Base-by-base conservation (phyloP, 2,888 invertebrate species). In the Cheilosia soror region DNA sequence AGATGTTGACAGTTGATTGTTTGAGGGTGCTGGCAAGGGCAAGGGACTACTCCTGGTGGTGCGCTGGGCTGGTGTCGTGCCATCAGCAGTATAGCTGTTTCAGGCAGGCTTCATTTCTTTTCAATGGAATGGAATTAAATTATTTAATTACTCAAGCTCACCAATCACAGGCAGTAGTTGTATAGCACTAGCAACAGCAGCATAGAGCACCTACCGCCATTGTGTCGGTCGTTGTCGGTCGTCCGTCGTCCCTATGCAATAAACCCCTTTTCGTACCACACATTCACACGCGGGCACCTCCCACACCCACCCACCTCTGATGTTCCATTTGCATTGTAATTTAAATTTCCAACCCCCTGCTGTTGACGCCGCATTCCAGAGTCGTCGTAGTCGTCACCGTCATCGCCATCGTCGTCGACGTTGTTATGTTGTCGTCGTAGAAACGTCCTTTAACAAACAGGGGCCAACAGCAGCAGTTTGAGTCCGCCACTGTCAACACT, bases 101-200 rank as follows among this genome's bases (percentile, higher is more conserved):
- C 85, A 47, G 68, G 81, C 85, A 85, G 85, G 85, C 85, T 85
- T 85, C 85, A 85, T 85, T 85, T 81, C 81, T 85, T 85, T 72
- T 85, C 85, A 85, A 85, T 85, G 81, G 81, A 81, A 85, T 76
- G 85, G 85, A 85, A 81, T 85, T 81, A 90, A 90, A 90, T 90
- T 88, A 88, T 90, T 90, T 90, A 90, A 90, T 90, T 90, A 90
- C 90, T 90, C 89, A 90, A 90, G 90, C 90, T 90, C 90, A 89
- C 88, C 89, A 89, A 88, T 89, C 90, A 90, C 90, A 89, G 90
- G 88, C 89, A 90, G 87, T 89, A 37, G 20, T 2, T 88, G 87
- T 87, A 88, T 88, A 80, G 20, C 20, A 20, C 20, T 20, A 20
- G 87, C 86, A 55, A 53, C 87, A 87, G 57, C 68, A 87, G 81